Evolutionary conservation across 2,797 vertebrate species (phyloP).

Genomic region (Sebastes itinus): DNA sequence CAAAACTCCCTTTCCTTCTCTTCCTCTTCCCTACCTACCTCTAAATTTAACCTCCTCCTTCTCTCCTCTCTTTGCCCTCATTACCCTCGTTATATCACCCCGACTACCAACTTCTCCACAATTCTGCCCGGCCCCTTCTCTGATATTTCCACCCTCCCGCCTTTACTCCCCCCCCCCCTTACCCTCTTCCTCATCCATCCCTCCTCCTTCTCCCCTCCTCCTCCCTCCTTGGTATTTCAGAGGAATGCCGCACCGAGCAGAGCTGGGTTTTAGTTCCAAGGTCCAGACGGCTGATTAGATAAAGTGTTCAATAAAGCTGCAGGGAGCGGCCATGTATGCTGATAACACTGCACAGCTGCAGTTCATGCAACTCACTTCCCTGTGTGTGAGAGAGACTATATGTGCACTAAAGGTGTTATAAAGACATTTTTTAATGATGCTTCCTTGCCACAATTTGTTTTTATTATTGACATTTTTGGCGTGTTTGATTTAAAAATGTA

Average conservation of each 20-base stretch:
- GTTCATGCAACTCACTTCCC: conserved; percentile 4
- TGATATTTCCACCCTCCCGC: conserved; percentile 18
- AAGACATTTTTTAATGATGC: not conserved
- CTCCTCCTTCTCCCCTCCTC: not conserved
- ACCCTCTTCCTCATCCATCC: not conserved
- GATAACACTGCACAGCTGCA: conserved; percentile 49
- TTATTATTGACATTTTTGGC: not conserved
- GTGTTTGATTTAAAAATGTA: not conserved
- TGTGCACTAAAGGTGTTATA: conserved; percentile 6
- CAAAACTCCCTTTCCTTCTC: not conserved
- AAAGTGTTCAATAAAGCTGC: conserved; percentile 69
- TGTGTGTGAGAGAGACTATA: not conserved
- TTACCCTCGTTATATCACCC: conserved; percentile 34
- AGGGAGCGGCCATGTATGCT: conserved; percentile 38
- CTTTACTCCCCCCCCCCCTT: not conserved
- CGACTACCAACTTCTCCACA: conserved; percentile 28
- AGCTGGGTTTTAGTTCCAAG: conserved; percentile 69
- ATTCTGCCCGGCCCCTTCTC: conserved; percentile 7
- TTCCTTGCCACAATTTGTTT: not conserved
- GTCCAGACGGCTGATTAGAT: conserved; percentile 76
- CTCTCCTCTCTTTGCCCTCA: conserved; percentile 12
- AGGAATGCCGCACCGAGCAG: conserved; percentile 52
- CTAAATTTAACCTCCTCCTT: conserved; percentile 23
- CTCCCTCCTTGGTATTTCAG: conserved; percentile 26
- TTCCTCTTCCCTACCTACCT: not conserved